Conservation (phyloP, 1,140 invertebrate genomes). For the Dendroctonus ponderosae region DNA sequence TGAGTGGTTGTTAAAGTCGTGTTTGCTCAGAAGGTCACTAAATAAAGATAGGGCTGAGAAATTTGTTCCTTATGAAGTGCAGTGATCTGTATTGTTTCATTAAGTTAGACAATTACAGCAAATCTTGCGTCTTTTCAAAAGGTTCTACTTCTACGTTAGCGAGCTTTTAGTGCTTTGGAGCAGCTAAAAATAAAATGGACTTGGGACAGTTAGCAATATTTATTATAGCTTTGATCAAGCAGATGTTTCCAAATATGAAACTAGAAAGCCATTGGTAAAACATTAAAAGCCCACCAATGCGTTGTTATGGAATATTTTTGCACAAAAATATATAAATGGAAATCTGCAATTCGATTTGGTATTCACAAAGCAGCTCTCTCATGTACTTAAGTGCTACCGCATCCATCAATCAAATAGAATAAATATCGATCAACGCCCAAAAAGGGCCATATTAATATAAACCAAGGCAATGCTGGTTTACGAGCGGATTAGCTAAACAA, state of each 20-base stretch:
- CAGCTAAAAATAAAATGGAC: too few relatives aligned
- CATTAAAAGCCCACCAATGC: not conserved
- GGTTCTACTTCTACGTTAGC: too few relatives aligned
- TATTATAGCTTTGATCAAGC: too few relatives aligned
- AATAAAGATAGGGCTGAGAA: not conserved
- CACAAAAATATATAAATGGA: not conserved
- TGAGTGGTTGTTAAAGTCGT: slow-evolving; percentile 2
- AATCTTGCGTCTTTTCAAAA: too few relatives aligned
- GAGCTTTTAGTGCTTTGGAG: too few relatives aligned
- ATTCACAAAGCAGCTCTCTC: slow-evolving; percentile 4
- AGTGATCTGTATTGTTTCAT: too few relatives aligned
- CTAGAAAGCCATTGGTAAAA: too few relatives aligned
- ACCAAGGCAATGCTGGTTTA: slow-evolving; percentile 2
- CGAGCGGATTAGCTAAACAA: not conserved
- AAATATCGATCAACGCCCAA: slow-evolving; percentile 3
- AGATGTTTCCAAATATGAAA: too few relatives aligned
- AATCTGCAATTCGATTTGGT: slow-evolving; percentile 3
- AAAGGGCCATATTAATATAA: slow-evolving; percentile 5
- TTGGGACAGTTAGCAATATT: too few relatives aligned
- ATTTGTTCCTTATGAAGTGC: too few relatives aligned
- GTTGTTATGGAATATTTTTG: not conserved
- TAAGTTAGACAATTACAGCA: too few relatives aligned
- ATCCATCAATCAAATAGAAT: slow-evolving; percentile 3
- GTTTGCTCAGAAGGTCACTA: not conserved
- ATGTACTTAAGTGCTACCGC: not conserved